These are phyloP conservation scores for Pachyramphus minor DNA, from an alignment of 2,113 vertebrate genomes.

Conservation along the genomic window DNA sequence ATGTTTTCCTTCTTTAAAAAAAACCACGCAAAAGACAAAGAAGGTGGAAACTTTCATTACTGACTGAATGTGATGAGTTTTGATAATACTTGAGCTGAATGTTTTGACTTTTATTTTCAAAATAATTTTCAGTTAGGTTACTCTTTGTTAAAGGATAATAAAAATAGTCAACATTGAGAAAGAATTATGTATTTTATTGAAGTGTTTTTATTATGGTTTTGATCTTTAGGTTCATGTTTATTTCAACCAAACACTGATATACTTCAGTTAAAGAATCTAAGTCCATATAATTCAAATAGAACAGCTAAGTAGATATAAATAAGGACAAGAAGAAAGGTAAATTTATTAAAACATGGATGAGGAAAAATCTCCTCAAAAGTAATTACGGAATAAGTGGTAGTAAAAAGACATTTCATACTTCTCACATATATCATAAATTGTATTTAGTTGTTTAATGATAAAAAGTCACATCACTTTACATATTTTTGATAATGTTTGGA, in stretches of 20 bases:
- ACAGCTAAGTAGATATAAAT: background rate
- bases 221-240: background rate
- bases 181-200: background rate
- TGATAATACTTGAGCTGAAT: background rate
- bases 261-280: background rate
- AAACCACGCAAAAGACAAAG: background rate
- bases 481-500: background rate
- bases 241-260: background rate
- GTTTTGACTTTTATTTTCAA: background rate
- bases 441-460: background rate
- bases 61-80: background rate
- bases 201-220: background rate
- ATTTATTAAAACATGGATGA: background rate
- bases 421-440: background rate
- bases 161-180: background rate
- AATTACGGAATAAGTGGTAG: background rate
- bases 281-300: background rate
- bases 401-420: background rate
- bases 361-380: background rate
- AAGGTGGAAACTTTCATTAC: background rate
- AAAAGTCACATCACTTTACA: background rate
- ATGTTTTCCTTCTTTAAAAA: background rate
- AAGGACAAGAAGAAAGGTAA: background rate
- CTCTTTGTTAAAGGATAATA: background rate
- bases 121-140: background rate